Evolutionary conservation across 1,140 invertebrate genomes (phyloP).

Genomic region (Aphis craccivora): DNA sequence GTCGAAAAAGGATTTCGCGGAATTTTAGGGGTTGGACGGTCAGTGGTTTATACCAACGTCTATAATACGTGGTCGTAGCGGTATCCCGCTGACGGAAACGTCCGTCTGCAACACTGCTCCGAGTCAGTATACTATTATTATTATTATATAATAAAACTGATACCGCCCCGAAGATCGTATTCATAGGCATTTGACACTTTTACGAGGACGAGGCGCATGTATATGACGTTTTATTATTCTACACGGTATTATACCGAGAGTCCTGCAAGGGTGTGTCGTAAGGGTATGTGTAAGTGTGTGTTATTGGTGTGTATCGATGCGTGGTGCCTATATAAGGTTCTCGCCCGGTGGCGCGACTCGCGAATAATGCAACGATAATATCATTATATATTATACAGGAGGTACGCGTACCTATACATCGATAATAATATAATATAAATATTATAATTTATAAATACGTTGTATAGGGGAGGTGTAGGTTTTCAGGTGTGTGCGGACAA

Average conservation of each 20-base stretch:
- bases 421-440: background rate
- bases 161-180: background rate
- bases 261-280: background rate
- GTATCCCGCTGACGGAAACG: constrained; percentile 2
- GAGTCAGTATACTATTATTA: background rate
- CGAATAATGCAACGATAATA: background rate
- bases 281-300: background rate
- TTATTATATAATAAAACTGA: background rate
- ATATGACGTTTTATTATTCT: background rate
- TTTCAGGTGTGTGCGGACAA: background rate
- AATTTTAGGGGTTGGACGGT: background rate
- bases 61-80: background rate
- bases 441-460: background rate
- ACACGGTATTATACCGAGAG: background rate
- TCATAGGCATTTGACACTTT: background rate
- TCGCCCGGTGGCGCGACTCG: background rate
- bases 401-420: background rate
- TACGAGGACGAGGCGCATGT: background rate
- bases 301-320: background rate
- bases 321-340: background rate
- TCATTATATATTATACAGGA: no score
- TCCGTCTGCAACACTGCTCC: background rate
- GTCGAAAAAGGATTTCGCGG: constrained; percentile 35
- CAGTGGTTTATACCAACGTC: background rate
- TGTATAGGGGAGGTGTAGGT: background rate